Evolutionary conservation across 1,140 invertebrate genomes (phyloP), one percentile per base, ranked within the genome.

Genomic region (Bursaphelenchus mucronatus): DNA sequence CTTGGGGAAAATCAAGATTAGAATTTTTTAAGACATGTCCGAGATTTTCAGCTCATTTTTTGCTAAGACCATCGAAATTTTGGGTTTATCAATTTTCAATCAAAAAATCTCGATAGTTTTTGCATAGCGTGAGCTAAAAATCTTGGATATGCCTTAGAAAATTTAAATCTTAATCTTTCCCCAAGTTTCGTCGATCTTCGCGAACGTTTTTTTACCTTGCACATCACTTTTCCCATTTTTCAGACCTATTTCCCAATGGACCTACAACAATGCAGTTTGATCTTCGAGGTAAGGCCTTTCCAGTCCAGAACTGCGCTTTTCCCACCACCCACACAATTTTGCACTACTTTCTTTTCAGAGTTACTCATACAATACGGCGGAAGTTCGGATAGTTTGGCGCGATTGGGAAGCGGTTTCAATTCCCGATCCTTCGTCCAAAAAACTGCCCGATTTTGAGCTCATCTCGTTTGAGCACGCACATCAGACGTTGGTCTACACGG

Each of bases 281-380:
- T 79, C 43, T 79, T 79, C 53, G 76, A 78, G 66, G 75, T 76
- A 73, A 54, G 19, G 1, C 15, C n/a, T 5, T 11, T 41, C 39
- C 68, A 68, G 19, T 40, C 19, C 41, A n/a, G 15, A 15, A 5
- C 46, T 13, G 1, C 30, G 13, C 43, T 59, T 59, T 10, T 9
- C n/a, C 11, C n/a, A 63, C 41, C 4, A 46, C 8, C 0, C 30
- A 41, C 21, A 13, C 54, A 10, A 15, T 5, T 19, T 39, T 19
- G 6, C n/a, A 41, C 10, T 40, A 21, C 59, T 17, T 19, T 13
- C 3, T 65, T 66, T 73, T 61, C 45, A 76, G 71, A 69, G 65
- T 61, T 79, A 79, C 59, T 76, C 73, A 9, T 79, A 81, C 66
- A 79, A 79, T 40, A 80, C 73, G n/a, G 78, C 76, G 8, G 77